Base-by-base conservation (phyloP, 37 sponge, comb jelly and placozoan species). In the Beroe ovata region DNA sequence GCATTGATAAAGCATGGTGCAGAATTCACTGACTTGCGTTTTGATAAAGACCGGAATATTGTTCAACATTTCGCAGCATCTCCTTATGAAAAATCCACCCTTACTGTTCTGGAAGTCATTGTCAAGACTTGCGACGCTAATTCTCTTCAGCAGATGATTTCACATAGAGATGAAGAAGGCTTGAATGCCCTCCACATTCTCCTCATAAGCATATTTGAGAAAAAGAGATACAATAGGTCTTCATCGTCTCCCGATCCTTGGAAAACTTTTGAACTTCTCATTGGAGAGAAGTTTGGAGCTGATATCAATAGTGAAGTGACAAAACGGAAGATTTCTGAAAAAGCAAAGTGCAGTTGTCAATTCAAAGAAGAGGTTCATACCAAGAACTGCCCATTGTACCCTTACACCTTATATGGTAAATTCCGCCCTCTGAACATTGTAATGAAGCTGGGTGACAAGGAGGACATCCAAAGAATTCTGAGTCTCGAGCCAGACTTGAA, bases 301-400 rank as follows among this genome's bases (percentile, higher is more conserved):
- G 84, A 77, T 77, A 77, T 77, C 1, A 41, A 77, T 35, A 42
- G 54, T 39, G 84, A 39, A 29, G 84, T 77, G 0, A n/a, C 22
- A 23, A 23, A 77, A 25, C 25, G 84, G 29, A 42, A 42, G 47
- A 1, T 77, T 3, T 23, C 25, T 19, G 84, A 77, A 23, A 42
- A 77, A 23, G 84, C 84, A 25, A n/a, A 14, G 4, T 77, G 84
- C 38, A 18, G 4, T 3, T 77, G 84, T 19, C 39, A 33, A 8
- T 34, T 6, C 14, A 66, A 41, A 77, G 8, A 4, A 34, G 32
- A 11, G 20, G 4, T 35, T 4, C 71, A 69, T 20, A 21, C 38
- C 33, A 35, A 3, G 20, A 28, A 25, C 25, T 77, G 84, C 28
- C 14, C 41, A 0, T 4, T 77, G 22, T 77, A 36, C 22, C 84